Base-by-base conservation (phyloP, 2,888 invertebrate genomes). In the Epinotia brunnichana region DNA sequence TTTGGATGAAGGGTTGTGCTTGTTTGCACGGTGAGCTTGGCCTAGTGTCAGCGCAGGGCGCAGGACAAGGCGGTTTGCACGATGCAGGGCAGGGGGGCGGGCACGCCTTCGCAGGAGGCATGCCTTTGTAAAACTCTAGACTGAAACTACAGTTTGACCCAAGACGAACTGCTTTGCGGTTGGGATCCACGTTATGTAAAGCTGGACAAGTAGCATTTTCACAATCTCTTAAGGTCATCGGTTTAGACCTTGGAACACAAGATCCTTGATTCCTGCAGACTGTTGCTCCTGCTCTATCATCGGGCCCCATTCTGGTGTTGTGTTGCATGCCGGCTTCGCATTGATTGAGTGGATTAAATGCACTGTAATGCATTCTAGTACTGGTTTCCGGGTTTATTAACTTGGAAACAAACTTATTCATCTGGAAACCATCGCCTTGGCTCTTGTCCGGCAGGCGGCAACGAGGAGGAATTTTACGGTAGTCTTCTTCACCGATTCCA, bases 401-500 rank as follows among this genome's bases (percentile, higher is more conserved):
- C 41, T 21, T 66, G 10, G 39, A 21, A 9, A 66, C 21, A 21
- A 66, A 9, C 0, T 56, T 66, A 5, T 64, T 64, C n/a, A 64
- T 39, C n/a, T 15, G 4, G 0, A 5, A 19, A n/a, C 39, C 39
- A 24, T 56, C 41, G 9, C 53, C 54, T 56, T 41, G 21, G 41
- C 54, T 39, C 10, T 10, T 11, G 17, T 35, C 29, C 11, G 4
- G 9, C 35, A 15, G 11, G 15, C 19, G 21, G 3, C 5, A 13
- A 17, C 19, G 15, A 21, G 39, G 56, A 15, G 66, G 54, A 4
- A 62, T 13, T 66, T 56, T 66, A 11, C 66, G 66, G n/a, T 54
- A 66, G 10, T 66, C 66, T 10, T 19, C 54, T 21, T 56, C 66
- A n/a, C 66, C 66, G 10, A 41, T 66, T 53, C 66, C 66, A 41